These are phyloP conservation scores for Agonopterix arenella DNA, from an alignment of 2,888 invertebrate genomes.

Conservation along the genomic window DNA sequence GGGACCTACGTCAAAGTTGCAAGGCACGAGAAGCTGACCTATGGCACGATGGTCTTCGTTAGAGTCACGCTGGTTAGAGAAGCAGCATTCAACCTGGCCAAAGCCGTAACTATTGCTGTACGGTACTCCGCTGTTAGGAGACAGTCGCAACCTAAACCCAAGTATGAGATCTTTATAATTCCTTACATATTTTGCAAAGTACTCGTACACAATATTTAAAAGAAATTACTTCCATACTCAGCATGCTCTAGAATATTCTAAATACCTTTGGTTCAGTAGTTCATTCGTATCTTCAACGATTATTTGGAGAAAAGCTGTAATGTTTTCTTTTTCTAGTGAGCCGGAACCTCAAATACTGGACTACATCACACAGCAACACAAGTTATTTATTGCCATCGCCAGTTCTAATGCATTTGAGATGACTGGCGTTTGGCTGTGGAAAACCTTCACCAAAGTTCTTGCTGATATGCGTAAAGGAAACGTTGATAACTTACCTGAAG, in stretches of 20 bases:
- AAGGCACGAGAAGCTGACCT: constrained; percentile 86
- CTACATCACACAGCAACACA: constrained; percentile 94
- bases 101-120: constrained; percentile 91
- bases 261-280: too few species aligned
- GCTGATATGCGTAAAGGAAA: constrained; percentile 87
- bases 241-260: too few species aligned
- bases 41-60: constrained; percentile 94
- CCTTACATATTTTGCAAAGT: too few species aligned
- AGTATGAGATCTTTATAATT: constrained; percentile 56
- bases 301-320: too few species aligned
- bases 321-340: constrained; percentile 62
- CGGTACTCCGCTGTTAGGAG: constrained; percentile 93
- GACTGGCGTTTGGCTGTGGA: constrained; percentile 85
- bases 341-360: constrained; percentile 93
- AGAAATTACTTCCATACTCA: too few species aligned
- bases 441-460: constrained; percentile 84
- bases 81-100: constrained; percentile 83
- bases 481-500: constrained; percentile 88
- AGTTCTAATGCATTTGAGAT: constrained; percentile 86
- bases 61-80: constrained; percentile 89
- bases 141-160: constrained; percentile 88
- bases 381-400: constrained; percentile 91
- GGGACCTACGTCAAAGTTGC: constrained; percentile 89
- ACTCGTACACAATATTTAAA: too few species aligned
- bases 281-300: too few species aligned